Conservation (phyloP, 2,113 vertebrate genomes). For the Melanerpes aurifrons region DNA sequence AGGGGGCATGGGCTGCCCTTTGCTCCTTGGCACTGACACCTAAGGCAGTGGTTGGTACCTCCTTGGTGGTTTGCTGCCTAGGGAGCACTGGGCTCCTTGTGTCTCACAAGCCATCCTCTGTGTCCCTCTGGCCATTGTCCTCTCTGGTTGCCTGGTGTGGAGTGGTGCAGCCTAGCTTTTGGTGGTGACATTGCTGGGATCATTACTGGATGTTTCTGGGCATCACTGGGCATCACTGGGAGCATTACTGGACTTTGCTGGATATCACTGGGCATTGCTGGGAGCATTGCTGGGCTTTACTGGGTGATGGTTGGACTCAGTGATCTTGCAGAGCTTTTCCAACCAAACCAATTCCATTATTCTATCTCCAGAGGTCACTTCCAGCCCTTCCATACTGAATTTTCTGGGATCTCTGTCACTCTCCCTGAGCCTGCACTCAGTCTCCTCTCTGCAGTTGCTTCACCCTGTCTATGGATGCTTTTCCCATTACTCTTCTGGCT, state of each 20-base stretch:
- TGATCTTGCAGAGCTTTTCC: no score
- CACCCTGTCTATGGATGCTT: constrained; percentile 29
- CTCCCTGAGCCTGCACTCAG: not conserved
- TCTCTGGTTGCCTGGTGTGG: not conserved
- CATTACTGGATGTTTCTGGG: no score
- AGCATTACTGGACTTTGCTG: no score
- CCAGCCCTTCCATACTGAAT: not conserved
- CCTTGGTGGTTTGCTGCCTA: not conserved
- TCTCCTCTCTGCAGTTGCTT: not conserved
- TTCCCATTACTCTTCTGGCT: constrained; percentile 62
- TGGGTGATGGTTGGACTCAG: no score
- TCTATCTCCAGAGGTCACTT: not conserved
- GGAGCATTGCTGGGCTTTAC: no score
- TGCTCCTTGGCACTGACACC: not conserved
- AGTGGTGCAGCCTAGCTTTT: not conserved
- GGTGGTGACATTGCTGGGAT: not conserved
- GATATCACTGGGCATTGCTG: no score
- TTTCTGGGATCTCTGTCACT: not conserved
- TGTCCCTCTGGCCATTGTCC: not conserved
- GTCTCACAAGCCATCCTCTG: fast-evolving
- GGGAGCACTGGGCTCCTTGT: not conserved
- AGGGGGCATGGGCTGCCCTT: not conserved
- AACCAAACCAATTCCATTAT: no score
- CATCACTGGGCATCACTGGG: no score
- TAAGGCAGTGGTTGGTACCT: not conserved